Evolutionary conservation across 2,888 invertebrate genomes (phyloP), one percentile per base, ranked within the genome.

Genomic region (Sicus ferrugineus): DNA sequence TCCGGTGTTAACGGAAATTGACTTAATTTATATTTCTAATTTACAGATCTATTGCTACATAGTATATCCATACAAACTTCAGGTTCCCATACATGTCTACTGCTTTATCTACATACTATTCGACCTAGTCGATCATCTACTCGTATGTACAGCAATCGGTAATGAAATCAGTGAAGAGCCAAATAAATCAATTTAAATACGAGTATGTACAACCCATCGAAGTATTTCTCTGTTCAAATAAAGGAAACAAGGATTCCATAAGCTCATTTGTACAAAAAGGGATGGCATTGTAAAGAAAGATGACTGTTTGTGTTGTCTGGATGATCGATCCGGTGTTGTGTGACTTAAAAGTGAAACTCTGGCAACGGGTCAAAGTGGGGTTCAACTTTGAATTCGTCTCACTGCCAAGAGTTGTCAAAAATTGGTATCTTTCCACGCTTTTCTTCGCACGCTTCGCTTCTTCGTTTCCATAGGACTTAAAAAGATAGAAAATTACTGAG

Each of bases 161-260:
- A n/a, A n/a, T n/a, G n/a, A n/a, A n/a, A n/a, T n/a, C n/a, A n/a
- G n/a, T n/a, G 2, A 50, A 50, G 19, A 50, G 16, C n/a, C 9
- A 4, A 50, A 50, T 21, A 50, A 9, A 14, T 4, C 19, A 50
- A n/a, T 50, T 21, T 50, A 50, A 50, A 28, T 28, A n/a, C 19
- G 9, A 19, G 23, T 69, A 67, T 70, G 68, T 70, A 64, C 31
- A 74, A 74, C 73, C 74, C 74, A 74, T 75, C 73, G 68, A 67
- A 72, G 73, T 73, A 67, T 70, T 62, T 46, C 65, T 66, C 48
- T 2, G 7, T 42, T 56, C 52, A 19, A 9, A 28, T 21, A 11
- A 19, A 28, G 23, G 11, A 16, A 50, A 56, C 14, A 14, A 14
- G 16, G 19, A n/a, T 65, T 54, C n/a, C 2, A 38, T 26, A 66